phyloP scores from a whole-genome alignment of 2,113 vertebrate species.

The Neolamprologus variostigma region DNA sequence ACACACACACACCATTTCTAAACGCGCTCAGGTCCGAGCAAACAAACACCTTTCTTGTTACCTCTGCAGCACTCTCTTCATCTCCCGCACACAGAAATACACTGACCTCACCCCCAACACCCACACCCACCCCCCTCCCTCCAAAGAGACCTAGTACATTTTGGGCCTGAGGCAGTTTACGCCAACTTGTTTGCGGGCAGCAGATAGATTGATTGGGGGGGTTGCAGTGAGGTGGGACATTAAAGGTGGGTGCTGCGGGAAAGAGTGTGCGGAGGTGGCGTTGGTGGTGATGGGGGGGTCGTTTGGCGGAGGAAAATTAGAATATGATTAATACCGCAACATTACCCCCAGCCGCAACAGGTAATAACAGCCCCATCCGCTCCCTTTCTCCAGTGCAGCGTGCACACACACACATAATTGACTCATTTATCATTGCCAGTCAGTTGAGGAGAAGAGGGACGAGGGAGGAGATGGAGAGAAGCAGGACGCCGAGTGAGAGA shows the following conservation, averaged over 20 bases:
- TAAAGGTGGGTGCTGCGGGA: not conserved
- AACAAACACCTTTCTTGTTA: slow-evolving; percentile 10
- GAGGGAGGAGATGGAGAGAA: slow-evolving; percentile 20
- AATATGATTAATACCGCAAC: slow-evolving; percentile 78
- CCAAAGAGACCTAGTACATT: slow-evolving; percentile 30
- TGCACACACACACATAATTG: slow-evolving; percentile 68
- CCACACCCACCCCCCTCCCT: not conserved
- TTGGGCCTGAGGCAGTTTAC: slow-evolving; percentile 32
- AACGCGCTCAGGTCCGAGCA: not conserved
- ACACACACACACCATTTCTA: not conserved
- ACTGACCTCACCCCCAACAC: not conserved
- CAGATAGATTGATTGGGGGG: slow-evolving; percentile 63
- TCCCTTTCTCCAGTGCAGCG: slow-evolving; percentile 42
- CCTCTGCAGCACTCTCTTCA: not conserved
- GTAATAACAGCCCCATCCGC: slow-evolving; percentile 73
- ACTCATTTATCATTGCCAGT: slow-evolving; percentile 77
- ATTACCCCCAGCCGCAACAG: slow-evolving; percentile 74
- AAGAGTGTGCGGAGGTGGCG: not conserved
- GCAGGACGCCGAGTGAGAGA: slow-evolving; percentile 10
- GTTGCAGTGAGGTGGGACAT: not conserved
- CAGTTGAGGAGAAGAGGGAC: slow-evolving; percentile 54
- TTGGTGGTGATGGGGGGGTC: not conserved
- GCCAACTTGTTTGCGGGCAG: slow-evolving; percentile 54
- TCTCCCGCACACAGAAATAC: not conserved
- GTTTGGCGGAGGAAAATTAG: slow-evolving; percentile 68